Evolutionary conservation across 2,888 invertebrate genomes (phyloP).

Genomic region (Drosophila demipolita): DNA sequence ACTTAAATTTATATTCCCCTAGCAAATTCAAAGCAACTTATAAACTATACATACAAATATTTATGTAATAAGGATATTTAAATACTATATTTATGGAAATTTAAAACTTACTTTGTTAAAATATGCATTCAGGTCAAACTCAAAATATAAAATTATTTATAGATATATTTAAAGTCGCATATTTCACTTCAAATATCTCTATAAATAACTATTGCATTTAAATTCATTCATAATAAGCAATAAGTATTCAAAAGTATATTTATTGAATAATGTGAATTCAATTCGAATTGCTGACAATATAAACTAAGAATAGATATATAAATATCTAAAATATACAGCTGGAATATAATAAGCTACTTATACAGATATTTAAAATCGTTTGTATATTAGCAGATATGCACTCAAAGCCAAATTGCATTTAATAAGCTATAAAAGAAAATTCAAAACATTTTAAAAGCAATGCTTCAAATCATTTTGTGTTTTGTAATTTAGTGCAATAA

Average conservation of each 20-base stretch:
- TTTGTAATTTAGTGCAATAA: conserved; percentile 46
- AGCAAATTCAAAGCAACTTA: too few species aligned
- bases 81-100: not conserved
- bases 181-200: too few species aligned
- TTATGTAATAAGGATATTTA: too few species aligned
- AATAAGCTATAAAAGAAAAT: not conserved
- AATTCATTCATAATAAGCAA: not conserved
- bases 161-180: not conserved
- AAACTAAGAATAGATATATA: not conserved
- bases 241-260: not conserved
- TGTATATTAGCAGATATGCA: not conserved
- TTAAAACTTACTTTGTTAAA: not conserved
- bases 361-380: not conserved
- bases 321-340: not conserved
- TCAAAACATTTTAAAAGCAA: not conserved
- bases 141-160: not conserved
- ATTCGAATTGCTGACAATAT: not conserved
- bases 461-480: conserved; percentile 21
- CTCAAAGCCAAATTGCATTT: not conserved
- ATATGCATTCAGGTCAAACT: not conserved
- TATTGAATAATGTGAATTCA: not conserved
- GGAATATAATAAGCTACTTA: not conserved
- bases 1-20: too few species aligned
- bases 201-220: too few species aligned
- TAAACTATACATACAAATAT: too few species aligned